phyloP scores from a whole-genome alignment of 2,113 vertebrate species.

The Menidia beryllina region DNA sequence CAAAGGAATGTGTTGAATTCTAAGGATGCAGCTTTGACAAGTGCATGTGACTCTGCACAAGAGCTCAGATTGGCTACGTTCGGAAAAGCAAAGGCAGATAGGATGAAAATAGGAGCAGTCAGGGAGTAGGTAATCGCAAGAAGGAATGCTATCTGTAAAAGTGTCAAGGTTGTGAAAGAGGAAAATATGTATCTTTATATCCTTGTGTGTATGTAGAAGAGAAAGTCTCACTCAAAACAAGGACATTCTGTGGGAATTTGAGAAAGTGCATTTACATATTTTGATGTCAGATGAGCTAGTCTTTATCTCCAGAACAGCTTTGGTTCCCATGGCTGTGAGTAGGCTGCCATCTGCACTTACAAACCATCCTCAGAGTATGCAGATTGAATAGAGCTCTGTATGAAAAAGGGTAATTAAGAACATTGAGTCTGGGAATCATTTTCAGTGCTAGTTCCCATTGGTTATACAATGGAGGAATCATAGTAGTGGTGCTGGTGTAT shows the following conservation, averaged over 20 bases:
- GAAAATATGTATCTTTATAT: constrained; percentile 25
- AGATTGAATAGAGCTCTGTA: constrained; percentile 60
- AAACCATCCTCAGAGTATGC: constrained; percentile 50
- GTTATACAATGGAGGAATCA: constrained; percentile 32
- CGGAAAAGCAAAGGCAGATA: constrained; percentile 38
- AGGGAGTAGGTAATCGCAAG: constrained; percentile 36
- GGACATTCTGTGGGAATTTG: constrained; percentile 52
- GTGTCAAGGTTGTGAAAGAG: constrained; percentile 39
- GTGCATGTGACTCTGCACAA: constrained; percentile 78
- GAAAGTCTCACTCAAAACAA: constrained; percentile 25
- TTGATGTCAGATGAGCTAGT: constrained; percentile 57
- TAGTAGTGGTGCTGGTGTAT: constrained; percentile 14
- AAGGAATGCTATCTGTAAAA: constrained; percentile 10
- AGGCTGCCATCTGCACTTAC: constrained; percentile 53
- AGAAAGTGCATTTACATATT: constrained; percentile 40
- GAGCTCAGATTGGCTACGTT: constrained; percentile 41
- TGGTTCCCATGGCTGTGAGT: constrained; percentile 54
- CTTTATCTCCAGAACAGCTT: constrained; percentile 48
- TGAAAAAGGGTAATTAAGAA: constrained; percentile 46
- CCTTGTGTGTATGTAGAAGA: constrained; percentile 22
- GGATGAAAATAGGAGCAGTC: constrained; percentile 26
- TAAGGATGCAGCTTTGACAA: constrained; percentile 80
- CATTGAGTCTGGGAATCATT: constrained; percentile 56
- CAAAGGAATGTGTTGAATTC: constrained; percentile 86
- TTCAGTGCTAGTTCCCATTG: constrained; percentile 47